Percentiles rank a stretch among this genome's conserved stretches.
These are phyloP conservation scores for Papilio glaucus DNA, from an alignment of 1,140 invertebrate species.

Conservation along the genomic window DNA sequence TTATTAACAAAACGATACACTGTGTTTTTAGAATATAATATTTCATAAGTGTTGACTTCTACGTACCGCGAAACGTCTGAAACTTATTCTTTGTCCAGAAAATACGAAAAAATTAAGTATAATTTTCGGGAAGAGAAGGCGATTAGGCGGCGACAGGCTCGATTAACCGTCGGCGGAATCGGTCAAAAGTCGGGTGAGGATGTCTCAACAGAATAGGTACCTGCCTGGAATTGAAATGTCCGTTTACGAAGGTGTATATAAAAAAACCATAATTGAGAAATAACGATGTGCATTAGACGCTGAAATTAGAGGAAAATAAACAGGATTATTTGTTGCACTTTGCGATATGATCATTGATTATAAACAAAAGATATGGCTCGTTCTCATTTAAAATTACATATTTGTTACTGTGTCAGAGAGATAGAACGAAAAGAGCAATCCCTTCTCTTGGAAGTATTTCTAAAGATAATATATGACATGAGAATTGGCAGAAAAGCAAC, in stretches of 20 bases:
- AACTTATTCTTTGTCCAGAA: conserved; percentile 42
- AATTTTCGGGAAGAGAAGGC: conserved; percentile 46
- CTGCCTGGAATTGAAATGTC: conserved; percentile 25
- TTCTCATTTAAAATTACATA: no score
- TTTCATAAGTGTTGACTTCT: background rate
- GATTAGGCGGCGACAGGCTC: conserved; percentile 60
- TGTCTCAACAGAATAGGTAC: conserved; percentile 15
- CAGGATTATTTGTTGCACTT: no score
- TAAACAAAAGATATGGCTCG: no score
- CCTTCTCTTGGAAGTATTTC: no score
- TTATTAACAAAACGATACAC: no score
- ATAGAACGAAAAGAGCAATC: no score
- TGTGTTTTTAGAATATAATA: no score
- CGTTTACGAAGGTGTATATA: background rate
- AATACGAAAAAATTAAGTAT: conserved; percentile 42
- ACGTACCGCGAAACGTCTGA: background rate
- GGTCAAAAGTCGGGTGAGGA: conserved; percentile 2
- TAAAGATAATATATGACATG: no score
- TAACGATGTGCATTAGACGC: conserved; percentile 8
- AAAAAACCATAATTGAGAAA: conserved; percentile 24
- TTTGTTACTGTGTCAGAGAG: no score
- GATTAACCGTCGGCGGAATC: conserved; percentile 42
- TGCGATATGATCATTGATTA: no score
- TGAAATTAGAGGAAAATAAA: no score
- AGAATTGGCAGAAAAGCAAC: no score